Percentiles rank a stretch among this genome's conserved stretches.
These are phyloP conservation scores for Coregonus ussuriensis DNA, from an alignment of 2,797 vertebrate species.

Conservation along the genomic window DNA sequence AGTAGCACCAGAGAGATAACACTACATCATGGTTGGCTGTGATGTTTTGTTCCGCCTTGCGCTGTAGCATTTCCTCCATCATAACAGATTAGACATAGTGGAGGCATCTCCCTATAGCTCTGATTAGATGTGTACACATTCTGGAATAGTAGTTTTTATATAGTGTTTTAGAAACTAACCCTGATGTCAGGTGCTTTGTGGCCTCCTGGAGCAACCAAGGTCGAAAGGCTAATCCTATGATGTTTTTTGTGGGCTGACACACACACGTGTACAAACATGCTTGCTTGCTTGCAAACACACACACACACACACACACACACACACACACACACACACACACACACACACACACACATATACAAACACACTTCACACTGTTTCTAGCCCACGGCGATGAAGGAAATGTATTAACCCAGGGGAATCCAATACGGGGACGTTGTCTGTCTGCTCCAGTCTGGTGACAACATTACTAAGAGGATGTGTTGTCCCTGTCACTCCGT, in stretches of 20 bases:
- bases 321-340: background rate
- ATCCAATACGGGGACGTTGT: too few relatives aligned
- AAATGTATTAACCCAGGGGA: background rate
- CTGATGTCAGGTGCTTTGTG: background rate
- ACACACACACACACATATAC: background rate
- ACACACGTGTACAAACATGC: background rate
- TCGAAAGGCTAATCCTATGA: background rate
- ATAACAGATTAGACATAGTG: constrained; percentile 10
- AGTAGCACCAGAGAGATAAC: constrained; percentile 45
- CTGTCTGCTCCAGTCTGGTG: background rate
- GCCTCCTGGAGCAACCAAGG: background rate
- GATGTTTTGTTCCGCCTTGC: background rate
- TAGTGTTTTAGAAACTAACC: background rate
- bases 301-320: background rate
- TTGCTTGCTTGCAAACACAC: background rate
- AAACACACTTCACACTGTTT: background rate
- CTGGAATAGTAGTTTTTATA: background rate
- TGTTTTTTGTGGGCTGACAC: background rate
- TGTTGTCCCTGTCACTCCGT: background rate
- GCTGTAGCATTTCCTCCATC: constrained; percentile 13
- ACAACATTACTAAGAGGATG: background rate
- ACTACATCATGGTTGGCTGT: background rate
- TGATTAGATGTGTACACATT: background rate
- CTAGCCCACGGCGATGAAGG: background rate
- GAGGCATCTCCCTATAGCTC: background rate